A percentile compares a stretch with the other conserved stretches of the same genome.
Conservation (phyloP, 1,140 invertebrate genomes). For the Drosophila takahashii region DNA sequence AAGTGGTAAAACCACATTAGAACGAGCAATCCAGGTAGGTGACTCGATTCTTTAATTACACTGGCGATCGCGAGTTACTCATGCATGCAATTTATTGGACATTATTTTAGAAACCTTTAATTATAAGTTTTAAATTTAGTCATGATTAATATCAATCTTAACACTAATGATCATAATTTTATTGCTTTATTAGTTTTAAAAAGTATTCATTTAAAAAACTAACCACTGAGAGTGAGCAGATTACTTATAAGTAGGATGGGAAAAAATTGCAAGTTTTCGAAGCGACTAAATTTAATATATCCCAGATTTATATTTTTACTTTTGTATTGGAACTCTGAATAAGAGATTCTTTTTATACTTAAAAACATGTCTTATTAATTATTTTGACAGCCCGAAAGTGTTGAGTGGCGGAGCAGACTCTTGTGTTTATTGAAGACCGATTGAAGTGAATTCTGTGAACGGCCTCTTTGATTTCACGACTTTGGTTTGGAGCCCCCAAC, state of each 20-base stretch:
- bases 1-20: constrained; percentile 10
- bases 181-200: too few species aligned
- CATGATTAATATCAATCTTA: background rate
- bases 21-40: background rate
- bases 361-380: constrained; percentile 3
- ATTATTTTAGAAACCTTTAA: background rate
- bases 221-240: too few species aligned
- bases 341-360: too few species aligned
- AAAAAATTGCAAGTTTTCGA: too few species aligned
- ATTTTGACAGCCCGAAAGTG: background rate
- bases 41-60: constrained; percentile 7
- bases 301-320: background rate
- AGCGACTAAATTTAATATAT: background rate
- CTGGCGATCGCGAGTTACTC: background rate
- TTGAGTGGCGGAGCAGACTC: constrained; percentile 2
- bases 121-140: background rate
- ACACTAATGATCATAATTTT: background rate
- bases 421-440: constrained; percentile 12
- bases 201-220: too few species aligned
- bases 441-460: constrained; percentile 28
- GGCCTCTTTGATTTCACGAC: constrained; percentile 28
- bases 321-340: background rate
- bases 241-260: too few species aligned
- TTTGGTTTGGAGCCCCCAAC: background rate
- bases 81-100: background rate